Conservation (phyloP, 2,888 invertebrate genomes). For the Pseudococcus jackbeardsleyi region DNA sequence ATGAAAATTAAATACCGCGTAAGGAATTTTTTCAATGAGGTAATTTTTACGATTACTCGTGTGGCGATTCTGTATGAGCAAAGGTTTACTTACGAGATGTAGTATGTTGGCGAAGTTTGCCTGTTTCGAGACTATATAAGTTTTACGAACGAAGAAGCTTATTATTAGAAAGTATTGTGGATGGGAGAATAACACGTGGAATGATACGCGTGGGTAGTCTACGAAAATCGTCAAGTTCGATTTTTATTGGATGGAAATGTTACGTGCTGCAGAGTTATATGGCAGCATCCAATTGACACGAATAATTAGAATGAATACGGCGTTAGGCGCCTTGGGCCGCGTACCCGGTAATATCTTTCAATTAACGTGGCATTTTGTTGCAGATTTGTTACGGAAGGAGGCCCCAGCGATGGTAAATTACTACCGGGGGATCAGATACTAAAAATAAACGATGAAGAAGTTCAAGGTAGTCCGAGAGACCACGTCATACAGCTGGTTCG, state of each 20-base stretch:
- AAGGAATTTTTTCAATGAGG: constrained; percentile 23
- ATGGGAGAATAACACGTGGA: background rate
- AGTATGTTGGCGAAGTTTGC: background rate
- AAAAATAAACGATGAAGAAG: constrained; percentile 91
- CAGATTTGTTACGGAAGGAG: constrained; percentile 86
- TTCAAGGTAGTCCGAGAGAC: constrained; percentile 85
- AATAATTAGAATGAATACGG: constrained; percentile 24
- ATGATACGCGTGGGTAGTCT: background rate
- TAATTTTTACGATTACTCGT: background rate
- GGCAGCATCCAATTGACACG: constrained; percentile 22
- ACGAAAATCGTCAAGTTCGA: background rate
- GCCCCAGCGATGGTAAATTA: constrained; percentile 90
- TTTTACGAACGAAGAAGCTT: background rate
- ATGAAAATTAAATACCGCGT: constrained; percentile 12
- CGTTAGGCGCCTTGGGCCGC: background rate
- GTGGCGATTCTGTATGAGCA: background rate
- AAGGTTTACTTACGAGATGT: background rate
- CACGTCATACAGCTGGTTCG: constrained; percentile 90
- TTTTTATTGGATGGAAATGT: background rate
- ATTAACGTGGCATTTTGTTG: constrained; percentile 65
- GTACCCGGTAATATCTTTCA: constrained; percentile 27
- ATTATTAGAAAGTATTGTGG: background rate
- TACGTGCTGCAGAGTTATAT: background rate
- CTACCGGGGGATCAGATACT: constrained; percentile 93
- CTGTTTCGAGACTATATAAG: background rate